phyloP scores from a whole-genome alignment of 2,888 invertebrate genomes.

The Autographa gamma region DNA sequence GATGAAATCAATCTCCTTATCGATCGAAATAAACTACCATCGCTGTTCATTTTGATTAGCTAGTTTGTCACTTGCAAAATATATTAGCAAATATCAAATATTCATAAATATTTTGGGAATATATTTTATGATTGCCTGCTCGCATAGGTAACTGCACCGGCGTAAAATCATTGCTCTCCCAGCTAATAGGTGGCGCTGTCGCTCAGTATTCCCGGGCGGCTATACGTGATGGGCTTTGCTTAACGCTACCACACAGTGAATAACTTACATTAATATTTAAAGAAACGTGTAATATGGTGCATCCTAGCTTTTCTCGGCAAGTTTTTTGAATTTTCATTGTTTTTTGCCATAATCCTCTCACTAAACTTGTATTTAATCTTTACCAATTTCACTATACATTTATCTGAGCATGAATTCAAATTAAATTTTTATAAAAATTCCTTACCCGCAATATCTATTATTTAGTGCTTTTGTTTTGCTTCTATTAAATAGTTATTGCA shows the following conservation, averaged over 20 bases:
- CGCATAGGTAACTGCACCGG: constrained; percentile 12
- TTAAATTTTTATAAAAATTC: too few relatives aligned
- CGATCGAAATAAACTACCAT: constrained; percentile 15
- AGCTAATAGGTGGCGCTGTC: constrained; percentile 44
- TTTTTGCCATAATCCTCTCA: too few relatives aligned
- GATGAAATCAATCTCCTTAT: constrained; percentile 22
- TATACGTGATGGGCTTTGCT: constrained; percentile 15
- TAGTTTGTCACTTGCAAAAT: neutral
- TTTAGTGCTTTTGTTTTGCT: neutral
- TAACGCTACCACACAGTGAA: constrained; percentile 24
- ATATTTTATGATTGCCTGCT: constrained; percentile 18
- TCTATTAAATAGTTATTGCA: neutral
- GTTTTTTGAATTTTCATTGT: neutral
- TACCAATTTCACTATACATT: neutral
- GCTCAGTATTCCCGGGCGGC: constrained; percentile 27
- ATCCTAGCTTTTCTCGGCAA: neutral
- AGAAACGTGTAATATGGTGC: neutral
- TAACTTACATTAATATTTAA: neutral
- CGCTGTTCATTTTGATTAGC: neutral
- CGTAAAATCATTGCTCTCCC: constrained; percentile 17
- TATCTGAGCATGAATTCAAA: neutral
- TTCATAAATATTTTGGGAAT: too few relatives aligned
- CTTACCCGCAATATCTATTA: too few relatives aligned
- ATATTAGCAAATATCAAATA: neutral
- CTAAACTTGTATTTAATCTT: neutral